phyloP scores from a whole-genome alignment of 1,140 invertebrate species.

The Euura saliciscinereae region DNA sequence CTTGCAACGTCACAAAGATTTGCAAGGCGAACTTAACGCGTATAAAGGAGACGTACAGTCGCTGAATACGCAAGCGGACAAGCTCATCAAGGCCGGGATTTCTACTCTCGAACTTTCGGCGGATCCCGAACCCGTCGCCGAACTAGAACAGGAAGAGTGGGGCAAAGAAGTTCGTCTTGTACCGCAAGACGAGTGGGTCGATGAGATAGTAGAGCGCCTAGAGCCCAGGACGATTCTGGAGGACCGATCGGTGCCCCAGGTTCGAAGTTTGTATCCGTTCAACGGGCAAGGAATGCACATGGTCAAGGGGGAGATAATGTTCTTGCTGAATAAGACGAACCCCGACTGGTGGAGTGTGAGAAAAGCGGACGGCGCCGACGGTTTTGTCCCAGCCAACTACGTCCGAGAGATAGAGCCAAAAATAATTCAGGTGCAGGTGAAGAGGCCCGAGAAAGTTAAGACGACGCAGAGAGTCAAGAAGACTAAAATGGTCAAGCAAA shows the following conservation, averaged over 20 bases:
- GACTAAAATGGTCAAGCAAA: slow-evolving; percentile 85
- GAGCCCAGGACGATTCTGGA: slow-evolving; percentile 86
- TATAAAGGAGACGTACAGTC: slow-evolving; percentile 89
- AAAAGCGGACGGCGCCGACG: slow-evolving; percentile 89
- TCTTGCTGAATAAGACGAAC: slow-evolving; percentile 93
- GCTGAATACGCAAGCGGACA: slow-evolving; percentile 83
- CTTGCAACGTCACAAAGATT: slow-evolving; percentile 82
- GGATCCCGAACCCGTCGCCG: slow-evolving; percentile 68
- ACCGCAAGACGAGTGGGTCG: slow-evolving; percentile 89
- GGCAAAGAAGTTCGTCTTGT: slow-evolving; percentile 79
- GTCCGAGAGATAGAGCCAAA: slow-evolving; percentile 92
- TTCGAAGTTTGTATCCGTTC: slow-evolving; percentile 88
- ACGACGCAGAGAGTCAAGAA: slow-evolving; percentile 87
- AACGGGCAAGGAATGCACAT: slow-evolving; percentile 93
- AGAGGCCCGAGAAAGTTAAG: slow-evolving; percentile 82
- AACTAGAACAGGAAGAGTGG: slow-evolving; percentile 76
- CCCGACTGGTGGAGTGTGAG: slow-evolving; percentile 98
- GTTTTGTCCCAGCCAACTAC: slow-evolving; percentile 98
- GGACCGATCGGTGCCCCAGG: slow-evolving; percentile 87
- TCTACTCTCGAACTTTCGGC: slow-evolving; percentile 74
- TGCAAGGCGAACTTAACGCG: slow-evolving; percentile 91
- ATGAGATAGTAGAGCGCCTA: slow-evolving; percentile 84
- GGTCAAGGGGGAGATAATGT: slow-evolving; percentile 87
- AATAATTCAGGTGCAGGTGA: slow-evolving; percentile 81
- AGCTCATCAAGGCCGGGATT: slow-evolving; percentile 80